Evolutionary conservation across 2,113 vertebrate genomes (phyloP).

Genomic region (Alexandromys fortis): DNA sequence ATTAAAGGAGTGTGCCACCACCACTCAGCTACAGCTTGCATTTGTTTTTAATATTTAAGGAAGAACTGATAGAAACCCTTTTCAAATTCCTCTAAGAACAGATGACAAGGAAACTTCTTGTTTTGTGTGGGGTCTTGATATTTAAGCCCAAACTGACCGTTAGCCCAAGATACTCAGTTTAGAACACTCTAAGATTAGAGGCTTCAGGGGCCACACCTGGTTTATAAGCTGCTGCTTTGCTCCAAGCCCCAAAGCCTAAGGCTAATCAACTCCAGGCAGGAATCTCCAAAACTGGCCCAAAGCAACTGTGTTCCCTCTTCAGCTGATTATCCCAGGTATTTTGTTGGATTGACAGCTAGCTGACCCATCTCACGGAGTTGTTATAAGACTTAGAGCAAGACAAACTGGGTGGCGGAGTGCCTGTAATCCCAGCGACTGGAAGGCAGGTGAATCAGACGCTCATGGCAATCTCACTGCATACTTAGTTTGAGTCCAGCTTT

Average conservation of each 20-base stretch:
- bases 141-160: neutral
- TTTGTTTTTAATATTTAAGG: neutral
- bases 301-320: neutral
- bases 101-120: neutral
- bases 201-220: neutral
- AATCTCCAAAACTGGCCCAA: neutral
- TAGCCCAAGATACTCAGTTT: neutral
- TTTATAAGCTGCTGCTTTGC: neutral
- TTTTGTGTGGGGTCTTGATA: neutral
- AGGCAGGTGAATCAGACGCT: neutral
- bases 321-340: neutral
- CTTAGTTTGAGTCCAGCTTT: neutral
- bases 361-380: neutral
- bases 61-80: neutral
- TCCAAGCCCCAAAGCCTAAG: accelerated
- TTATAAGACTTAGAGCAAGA: neutral
- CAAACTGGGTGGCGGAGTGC: neutral
- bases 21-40: too few species aligned
- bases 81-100: neutral
- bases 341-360: neutral
- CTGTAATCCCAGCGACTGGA: neutral
- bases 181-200: neutral
- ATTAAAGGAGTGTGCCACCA: too few species aligned
- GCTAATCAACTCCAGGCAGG: neutral
- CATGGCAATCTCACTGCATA: neutral